Evolutionary conservation across 2,113 vertebrate species (phyloP).

Genomic region (Conger conger): DNA sequence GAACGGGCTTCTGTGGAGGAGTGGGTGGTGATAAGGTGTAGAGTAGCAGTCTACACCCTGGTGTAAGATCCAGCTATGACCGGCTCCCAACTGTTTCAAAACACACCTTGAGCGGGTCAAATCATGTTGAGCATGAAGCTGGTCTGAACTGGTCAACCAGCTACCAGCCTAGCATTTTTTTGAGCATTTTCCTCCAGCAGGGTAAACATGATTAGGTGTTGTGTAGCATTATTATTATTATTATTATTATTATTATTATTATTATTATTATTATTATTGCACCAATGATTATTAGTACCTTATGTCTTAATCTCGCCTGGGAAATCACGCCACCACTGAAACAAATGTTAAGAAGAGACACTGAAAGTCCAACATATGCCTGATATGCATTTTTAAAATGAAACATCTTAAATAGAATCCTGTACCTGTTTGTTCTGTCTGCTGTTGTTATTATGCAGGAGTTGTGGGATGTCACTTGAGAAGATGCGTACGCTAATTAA

Average conservation of each 20-base stretch:
- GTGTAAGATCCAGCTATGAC: too few species aligned
- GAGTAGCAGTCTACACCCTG: conserved; percentile 41
- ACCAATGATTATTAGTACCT: background rate
- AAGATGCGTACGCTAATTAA: background rate
- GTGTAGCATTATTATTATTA: background rate
- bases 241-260: background rate
- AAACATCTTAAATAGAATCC: background rate
- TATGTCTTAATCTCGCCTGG: background rate
- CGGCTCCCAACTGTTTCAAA: too few species aligned
- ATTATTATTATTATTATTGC: background rate
- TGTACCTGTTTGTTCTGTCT: background rate
- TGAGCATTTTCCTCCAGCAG: too few species aligned
- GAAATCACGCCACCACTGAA: background rate
- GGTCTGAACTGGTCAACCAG: too few species aligned
- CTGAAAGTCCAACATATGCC: background rate
- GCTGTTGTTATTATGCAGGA: background rate
- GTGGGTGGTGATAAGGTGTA: conserved; percentile 37
- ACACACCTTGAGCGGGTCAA: too few species aligned
- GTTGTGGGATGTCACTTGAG: background rate
- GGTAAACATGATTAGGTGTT: conserved; percentile 42
- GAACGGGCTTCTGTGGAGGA: background rate
- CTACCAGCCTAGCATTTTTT: too few species aligned
- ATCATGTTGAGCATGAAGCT: too few species aligned
- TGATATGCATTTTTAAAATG: background rate
- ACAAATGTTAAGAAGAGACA: background rate